Conservation (phyloP, 2,113 vertebrate species). For the Podarcis raffonei region DNA sequence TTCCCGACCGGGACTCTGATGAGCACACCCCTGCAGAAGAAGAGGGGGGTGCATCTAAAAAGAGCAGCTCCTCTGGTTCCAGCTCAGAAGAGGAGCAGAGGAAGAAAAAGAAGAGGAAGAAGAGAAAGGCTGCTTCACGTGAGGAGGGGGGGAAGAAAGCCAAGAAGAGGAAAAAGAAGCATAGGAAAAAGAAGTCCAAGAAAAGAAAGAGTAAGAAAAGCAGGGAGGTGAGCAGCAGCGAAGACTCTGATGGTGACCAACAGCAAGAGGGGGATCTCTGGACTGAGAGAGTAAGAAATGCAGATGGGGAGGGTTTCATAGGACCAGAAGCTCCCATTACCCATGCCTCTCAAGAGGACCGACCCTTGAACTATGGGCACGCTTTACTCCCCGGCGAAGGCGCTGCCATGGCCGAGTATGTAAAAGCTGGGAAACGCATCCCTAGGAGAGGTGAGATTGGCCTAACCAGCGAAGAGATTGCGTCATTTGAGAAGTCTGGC, state of each 20-base stretch:
- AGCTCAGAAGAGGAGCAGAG: slow-evolving; percentile 87
- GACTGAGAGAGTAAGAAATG: slow-evolving; percentile 86
- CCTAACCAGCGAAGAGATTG: slow-evolving; percentile 95
- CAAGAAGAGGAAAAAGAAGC: slow-evolving; percentile 93
- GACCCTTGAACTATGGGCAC: slow-evolving; percentile 93
- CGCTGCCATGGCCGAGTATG: slow-evolving; percentile 97
- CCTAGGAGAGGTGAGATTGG: slow-evolving; percentile 98
- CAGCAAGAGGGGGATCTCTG: slow-evolving; percentile 82
- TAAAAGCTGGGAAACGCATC: slow-evolving; percentile 97
- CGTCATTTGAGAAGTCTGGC: slow-evolving; percentile 92
- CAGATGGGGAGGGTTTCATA: slow-evolving; percentile 84
- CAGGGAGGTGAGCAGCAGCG: slow-evolving; percentile 85
- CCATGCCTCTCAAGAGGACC: slow-evolving; percentile 90
- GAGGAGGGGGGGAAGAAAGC: slow-evolving; percentile 88
- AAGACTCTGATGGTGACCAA: slow-evolving; percentile 84
- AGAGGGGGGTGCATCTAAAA: slow-evolving; percentile 81
- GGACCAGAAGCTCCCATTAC: slow-evolving; percentile 95
- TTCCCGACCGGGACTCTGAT: slow-evolving; percentile 93
- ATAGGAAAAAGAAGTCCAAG: slow-evolving; percentile 88
- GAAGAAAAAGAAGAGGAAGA: slow-evolving; percentile 87
- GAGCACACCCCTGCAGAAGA: slow-evolving; percentile 93
- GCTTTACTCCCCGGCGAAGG: slow-evolving; percentile 96
- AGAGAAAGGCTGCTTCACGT: slow-evolving; percentile 50
- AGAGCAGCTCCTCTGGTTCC: slow-evolving; percentile 85
- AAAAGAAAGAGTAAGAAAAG: slow-evolving; percentile 89